Evolutionary conservation across 2,797 vertebrate species (phyloP).

Genomic region (Aythya fuligula): DNA sequence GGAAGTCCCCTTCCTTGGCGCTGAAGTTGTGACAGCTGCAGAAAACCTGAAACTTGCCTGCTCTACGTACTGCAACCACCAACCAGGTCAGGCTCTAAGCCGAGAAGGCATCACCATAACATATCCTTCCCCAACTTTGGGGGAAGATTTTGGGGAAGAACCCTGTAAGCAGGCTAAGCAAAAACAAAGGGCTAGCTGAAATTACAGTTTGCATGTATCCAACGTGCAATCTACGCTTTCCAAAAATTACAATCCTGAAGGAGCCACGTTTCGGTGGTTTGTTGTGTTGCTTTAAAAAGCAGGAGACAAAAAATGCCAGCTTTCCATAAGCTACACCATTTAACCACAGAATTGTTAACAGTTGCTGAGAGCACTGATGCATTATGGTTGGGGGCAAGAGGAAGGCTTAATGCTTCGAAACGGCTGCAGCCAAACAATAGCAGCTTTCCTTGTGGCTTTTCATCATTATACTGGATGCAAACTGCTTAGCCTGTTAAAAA

Average conservation of each 20-base stretch:
- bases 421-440: conserved; percentile 13
- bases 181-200: conserved; percentile 9
- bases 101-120: not conserved
- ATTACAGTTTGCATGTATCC: not conserved
- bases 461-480: not conserved
- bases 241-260: conserved; percentile 22
- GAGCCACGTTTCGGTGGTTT: not conserved
- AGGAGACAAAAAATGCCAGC: not conserved
- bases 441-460: not conserved
- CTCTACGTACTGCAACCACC: fast-evolving
- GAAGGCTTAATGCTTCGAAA: conserved; percentile 25
- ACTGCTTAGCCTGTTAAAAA: not conserved
- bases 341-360: conserved; percentile 6
- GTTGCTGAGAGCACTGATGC: conserved; percentile 12
- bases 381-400: not conserved
- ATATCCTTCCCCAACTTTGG: not conserved
- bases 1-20: not conserved
- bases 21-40: not conserved
- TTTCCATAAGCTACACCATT: not conserved
- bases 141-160: not conserved
- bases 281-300: conserved; percentile 23
- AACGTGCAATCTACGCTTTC: not conserved
- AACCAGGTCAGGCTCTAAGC: not conserved
- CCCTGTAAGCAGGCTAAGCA: not conserved
- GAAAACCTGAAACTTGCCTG: not conserved